Evolutionary conservation across 2,888 invertebrate species (phyloP).

Genomic region (Vannuccia rotundouncinata): DNA sequence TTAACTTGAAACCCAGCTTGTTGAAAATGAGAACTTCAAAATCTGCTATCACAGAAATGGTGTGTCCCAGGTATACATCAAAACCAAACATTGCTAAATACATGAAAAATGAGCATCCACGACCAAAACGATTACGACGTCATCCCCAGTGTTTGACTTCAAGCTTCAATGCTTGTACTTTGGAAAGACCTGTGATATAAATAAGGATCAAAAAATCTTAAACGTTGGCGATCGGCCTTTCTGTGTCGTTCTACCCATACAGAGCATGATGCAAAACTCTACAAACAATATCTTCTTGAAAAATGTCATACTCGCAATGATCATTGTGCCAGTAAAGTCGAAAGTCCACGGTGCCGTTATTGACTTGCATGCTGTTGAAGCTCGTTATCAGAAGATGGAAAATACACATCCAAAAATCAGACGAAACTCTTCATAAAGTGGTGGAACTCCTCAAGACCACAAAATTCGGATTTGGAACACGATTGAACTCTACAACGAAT

Average conservation of each 20-base stretch:
- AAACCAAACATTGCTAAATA: no score
- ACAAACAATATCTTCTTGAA: not conserved
- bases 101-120: not conserved
- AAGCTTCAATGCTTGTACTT: not conserved
- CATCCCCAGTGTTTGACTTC: not conserved
- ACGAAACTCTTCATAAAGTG: not conserved
- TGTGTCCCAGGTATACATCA: no score
- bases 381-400: not conserved
- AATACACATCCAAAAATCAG: not conserved
- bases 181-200: not conserved
- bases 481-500: not conserved
- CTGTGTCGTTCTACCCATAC: not conserved
- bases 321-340: not conserved
- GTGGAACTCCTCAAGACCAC: not conserved
- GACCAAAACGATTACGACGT: not conserved
- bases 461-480: not conserved
- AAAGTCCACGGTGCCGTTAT: not conserved
- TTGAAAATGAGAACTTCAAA: no score
- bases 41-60: no score
- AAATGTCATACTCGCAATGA: not conserved
- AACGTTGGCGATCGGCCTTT: not conserved
- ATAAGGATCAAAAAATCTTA: not conserved
- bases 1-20: no score
- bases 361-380: not conserved
- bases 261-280: not conserved